These are phyloP conservation scores for Rhabdophis nuchalis DNA, from an alignment of 2,797 vertebrate genomes.

Conservation along the genomic window DNA sequence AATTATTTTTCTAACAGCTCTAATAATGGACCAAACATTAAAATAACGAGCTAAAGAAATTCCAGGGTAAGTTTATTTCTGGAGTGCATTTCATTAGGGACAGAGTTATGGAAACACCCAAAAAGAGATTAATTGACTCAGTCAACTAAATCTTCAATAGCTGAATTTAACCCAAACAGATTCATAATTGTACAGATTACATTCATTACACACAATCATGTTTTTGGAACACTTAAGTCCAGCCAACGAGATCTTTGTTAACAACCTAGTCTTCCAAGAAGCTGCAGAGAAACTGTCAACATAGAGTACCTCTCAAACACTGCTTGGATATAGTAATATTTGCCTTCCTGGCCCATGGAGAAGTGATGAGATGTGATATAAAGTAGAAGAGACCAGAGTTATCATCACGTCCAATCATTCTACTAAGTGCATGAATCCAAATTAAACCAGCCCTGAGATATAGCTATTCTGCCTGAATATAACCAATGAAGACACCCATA, in stretches of 20 bases:
- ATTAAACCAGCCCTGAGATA: neutral
- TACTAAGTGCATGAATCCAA: neutral
- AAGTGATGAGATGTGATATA: neutral
- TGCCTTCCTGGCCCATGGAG: neutral
- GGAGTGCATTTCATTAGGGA: neutral
- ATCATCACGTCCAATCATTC: neutral
- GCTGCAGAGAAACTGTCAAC: neutral
- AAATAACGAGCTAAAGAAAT: neutral
- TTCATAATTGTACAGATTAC: neutral
- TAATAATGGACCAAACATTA: neutral
- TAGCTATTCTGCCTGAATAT: neutral
- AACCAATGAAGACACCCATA: neutral
- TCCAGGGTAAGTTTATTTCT: neutral
- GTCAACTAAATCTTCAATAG: neutral
- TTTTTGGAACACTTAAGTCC: neutral
- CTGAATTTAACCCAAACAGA: neutral
- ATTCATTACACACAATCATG: neutral
- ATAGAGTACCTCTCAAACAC: neutral
- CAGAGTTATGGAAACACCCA: neutral
- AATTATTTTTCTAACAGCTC: neutral
- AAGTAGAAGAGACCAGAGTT: neutral
- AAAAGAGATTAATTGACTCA: neutral
- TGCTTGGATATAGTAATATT: neutral
- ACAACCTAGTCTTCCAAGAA: neutral
- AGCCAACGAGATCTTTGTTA: neutral